Evolutionary conservation across 2,797 vertebrate species (phyloP), one percentile per base, ranked within the genome.

Genomic region (Tapirus indicus): DNA sequence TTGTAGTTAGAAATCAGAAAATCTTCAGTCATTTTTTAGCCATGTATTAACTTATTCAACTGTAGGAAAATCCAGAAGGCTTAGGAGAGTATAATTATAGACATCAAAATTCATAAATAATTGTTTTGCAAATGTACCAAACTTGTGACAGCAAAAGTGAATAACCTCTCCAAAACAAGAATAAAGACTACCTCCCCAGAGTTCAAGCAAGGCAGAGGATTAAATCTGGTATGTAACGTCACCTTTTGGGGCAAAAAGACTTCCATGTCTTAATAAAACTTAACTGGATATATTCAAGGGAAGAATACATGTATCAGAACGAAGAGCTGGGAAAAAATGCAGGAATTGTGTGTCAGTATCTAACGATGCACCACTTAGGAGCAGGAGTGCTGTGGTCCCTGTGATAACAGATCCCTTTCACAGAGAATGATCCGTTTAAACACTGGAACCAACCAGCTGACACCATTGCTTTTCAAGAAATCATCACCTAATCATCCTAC

Each of bases 81-180:
- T 11, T 84, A 68, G 12, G 66, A 44, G 2, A 68, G 5, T 38
- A 64, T 49, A 49, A 79, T 80, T 88, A 84, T 58, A n/a, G 62
- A 44, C 7, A 85, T 89, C 47, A 92, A 75, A 92, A 58, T 86
- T 83, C 38, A 89, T 44, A 86, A 97, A 80, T 62, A 29, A 83
- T 90, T 83, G 58, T 64, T 72, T 90, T 71, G 6, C 87, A 68
- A 66, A 68, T 87, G 68, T 88, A 69, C 10, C 35, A 78, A 72
- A 29, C 68, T 88, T 5, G 7, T 95, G 47, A 88, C 10, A 91
- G 29, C 18, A 74, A 74, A 54, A 62, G 29, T 91, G 27, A 91
- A 75, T 56, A 54, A 16, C 16, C 58, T 62, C 13, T 93, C 21
- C 44, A 68, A 79, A 72, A 84, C 6, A 56, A 25, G 72, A 72